These are phyloP conservation scores for Thamnaconus septentrionalis DNA, from an alignment of 2,113 vertebrate genomes.

Conservation along the genomic window DNA sequence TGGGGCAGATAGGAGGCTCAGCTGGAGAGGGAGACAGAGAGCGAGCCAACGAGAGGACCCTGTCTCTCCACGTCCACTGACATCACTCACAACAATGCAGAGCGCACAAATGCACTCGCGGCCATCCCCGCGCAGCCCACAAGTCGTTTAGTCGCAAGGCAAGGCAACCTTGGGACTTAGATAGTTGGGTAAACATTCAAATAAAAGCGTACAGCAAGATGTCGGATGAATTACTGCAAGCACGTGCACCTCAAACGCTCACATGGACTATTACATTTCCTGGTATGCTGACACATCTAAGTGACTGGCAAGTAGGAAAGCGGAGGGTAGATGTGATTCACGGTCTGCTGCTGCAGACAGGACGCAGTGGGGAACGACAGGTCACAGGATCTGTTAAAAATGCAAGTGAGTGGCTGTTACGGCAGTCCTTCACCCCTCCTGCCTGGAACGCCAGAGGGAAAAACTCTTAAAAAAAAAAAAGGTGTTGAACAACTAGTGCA, in stretches of 20 bases:
- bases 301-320: slow-evolving; percentile 15
- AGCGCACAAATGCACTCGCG: slow-evolving; percentile 25
- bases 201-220: neutral
- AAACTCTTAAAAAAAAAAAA: neutral
- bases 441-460: neutral
- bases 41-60: slow-evolving; percentile 46
- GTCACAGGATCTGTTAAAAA: no score
- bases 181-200: neutral
- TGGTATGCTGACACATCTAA: neutral
- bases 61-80: slow-evolving; percentile 39
- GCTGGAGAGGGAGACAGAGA: slow-evolving; percentile 54
- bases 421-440: slow-evolving; percentile 13
- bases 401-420: neutral
- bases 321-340: slow-evolving; percentile 30
- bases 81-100: slow-evolving; percentile 34
- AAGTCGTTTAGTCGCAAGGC: slow-evolving; percentile 26
- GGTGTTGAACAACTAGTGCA: slow-evolving; percentile 14
- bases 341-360: slow-evolving; percentile 30
- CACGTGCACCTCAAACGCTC: no score
- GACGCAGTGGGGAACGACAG: no score
- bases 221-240: neutral
- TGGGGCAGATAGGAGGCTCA: slow-evolving; percentile 74
- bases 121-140: slow-evolving; percentile 6
- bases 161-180: neutral
- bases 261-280: no score